Evolutionary conservation across 2,888 invertebrate genomes (phyloP).

Genomic region (Lagria hirta): DNA sequence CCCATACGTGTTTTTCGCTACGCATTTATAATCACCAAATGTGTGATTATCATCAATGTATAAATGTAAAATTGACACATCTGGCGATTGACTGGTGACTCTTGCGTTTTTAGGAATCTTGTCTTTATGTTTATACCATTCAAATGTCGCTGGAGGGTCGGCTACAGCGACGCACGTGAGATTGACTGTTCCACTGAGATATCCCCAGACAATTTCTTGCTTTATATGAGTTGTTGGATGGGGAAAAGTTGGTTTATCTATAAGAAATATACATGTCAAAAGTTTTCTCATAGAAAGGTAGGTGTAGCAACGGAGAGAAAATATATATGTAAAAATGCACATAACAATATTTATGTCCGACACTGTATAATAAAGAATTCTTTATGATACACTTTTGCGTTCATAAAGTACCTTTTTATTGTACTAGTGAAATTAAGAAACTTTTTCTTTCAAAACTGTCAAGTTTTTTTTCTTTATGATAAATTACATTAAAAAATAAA

Average conservation of each 20-base stretch:
- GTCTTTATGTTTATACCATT: constrained; percentile 45
- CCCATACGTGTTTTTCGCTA: constrained; percentile 58
- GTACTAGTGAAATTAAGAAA: too few species aligned
- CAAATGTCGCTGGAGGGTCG: constrained; percentile 57
- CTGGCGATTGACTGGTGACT: constrained; percentile 32
- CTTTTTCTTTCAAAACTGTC: too few species aligned
- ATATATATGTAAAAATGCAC: too few species aligned
- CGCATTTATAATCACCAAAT: constrained; percentile 60
- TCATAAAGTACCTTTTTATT: too few species aligned
- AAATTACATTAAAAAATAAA: too few species aligned
- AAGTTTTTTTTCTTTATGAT: too few species aligned
- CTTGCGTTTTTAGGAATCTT: constrained; percentile 25
- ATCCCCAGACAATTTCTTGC: constrained; percentile 53
- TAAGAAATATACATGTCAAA: too few species aligned
- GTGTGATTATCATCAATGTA: constrained; percentile 32
- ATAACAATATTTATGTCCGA: too few species aligned
- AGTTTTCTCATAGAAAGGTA: too few species aligned
- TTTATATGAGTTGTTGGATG: constrained; percentile 34
- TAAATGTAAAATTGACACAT: constrained; percentile 42
- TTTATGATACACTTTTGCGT: too few species aligned
- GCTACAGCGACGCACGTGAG: constrained; percentile 79
- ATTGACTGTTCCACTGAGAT: constrained; percentile 58
- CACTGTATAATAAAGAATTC: too few species aligned
- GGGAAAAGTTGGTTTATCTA: constrained; percentile 13
- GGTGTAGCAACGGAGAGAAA: too few species aligned